Evolutionary conservation across 2,113 vertebrate species (phyloP), one percentile per base, ranked within the genome.

Genomic region (Chlamydotis undulata): DNA sequence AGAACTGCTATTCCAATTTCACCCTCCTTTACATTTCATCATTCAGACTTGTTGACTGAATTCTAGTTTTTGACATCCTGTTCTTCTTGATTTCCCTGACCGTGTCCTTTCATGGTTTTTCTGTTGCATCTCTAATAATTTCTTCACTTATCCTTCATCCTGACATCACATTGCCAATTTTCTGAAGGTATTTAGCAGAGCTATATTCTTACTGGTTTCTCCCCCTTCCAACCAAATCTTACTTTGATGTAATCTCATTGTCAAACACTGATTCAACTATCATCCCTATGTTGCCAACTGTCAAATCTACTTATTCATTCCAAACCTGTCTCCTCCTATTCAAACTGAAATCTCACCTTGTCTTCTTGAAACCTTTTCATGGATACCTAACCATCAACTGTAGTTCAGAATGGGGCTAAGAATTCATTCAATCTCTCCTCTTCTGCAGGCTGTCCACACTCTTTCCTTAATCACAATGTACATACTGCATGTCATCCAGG

Each of bases 81-180:
- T 92, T 73, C 70, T 83, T 82, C 90, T 80, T 83, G 43, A 59
- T 92, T 94, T 92, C 73, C 63, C 53, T 89, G 83, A 70, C 63
- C 33, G 19, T 76, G 33, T 90, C 88, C 47, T 88, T 74, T 84
- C 65, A 13, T 55, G 69, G 52, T 84, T 93, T 57, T 87, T 87
- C 70, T 41, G 11, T 65, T 93, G 29, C 59, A 37, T 83, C 68
- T 86, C n/a, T 74, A 79, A 83, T 63, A 57, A 67, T 80, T 70
- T 88, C 76, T 74, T 83, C 70, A 49, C 53, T 93, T 91, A 41
- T 47, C 70, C 87, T 67, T 86, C 68, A 63, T 57, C 76, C 55
- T 92, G 79, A 73, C 64, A 83, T 91, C 71, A 57, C 53, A 41
- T 78, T 25, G 83, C 45, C 64, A 87, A 31, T 52, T 90, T 88